These are phyloP conservation scores for Trichonephila inaurata DNA, from an alignment of 1,140 invertebrate species.

Conservation along the genomic window DNA sequence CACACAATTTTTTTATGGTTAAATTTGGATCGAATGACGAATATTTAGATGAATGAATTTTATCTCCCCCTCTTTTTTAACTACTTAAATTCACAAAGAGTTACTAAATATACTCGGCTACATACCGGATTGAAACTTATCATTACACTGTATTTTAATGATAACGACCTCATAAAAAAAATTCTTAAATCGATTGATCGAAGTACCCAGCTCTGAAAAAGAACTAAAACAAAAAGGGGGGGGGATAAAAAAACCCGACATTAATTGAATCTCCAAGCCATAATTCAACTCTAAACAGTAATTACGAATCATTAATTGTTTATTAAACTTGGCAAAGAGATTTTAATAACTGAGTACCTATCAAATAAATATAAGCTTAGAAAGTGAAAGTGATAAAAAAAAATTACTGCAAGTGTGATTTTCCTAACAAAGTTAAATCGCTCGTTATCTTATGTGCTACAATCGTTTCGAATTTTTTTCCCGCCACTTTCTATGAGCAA, in stretches of 20 bases:
- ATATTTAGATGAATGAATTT: too few relatives aligned
- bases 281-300: conserved; percentile 15
- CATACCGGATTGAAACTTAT: too few relatives aligned
- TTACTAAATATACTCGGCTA: too few relatives aligned
- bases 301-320: conserved; percentile 59
- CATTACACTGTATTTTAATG: too few relatives aligned
- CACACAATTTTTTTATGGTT: too few relatives aligned
- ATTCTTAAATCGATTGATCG: too few relatives aligned
- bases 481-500: not conserved
- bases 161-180: too few relatives aligned
- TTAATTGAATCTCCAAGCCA: not conserved
- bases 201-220: not conserved
- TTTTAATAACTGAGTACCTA: conserved; percentile 43
- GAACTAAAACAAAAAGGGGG: not conserved
- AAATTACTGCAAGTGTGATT: conserved; percentile 16
- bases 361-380: conserved; percentile 18
- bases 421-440: conserved; percentile 57
- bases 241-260: not conserved
- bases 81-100: too few relatives aligned
- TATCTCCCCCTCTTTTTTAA: too few relatives aligned
- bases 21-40: too few relatives aligned
- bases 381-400: too few relatives aligned
- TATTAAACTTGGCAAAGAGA: conserved; percentile 60
- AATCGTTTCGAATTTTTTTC: conserved; percentile 45
- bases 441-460: conserved; percentile 41